Evolutionary conservation across 1,140 invertebrate genomes (phyloP).

Genomic region (Chionoecetes opilio): DNA sequence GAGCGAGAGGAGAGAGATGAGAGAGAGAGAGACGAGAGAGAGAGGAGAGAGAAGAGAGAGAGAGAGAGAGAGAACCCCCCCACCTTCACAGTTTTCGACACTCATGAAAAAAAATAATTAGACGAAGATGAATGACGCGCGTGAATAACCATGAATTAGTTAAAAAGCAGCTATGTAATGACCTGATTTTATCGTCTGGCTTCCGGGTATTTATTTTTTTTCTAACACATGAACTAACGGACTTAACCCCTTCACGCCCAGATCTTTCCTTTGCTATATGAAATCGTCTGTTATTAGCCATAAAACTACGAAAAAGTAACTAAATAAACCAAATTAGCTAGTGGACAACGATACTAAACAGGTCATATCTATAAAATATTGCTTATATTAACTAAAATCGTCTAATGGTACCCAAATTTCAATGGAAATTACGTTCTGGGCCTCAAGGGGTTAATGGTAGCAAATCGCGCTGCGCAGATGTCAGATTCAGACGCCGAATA

Average conservation of each 20-base stretch:
- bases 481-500: background rate
- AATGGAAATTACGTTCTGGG: too few relatives aligned
- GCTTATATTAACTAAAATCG: too few relatives aligned
- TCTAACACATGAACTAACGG: background rate
- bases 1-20: conserved; percentile 1
- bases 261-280: too few relatives aligned
- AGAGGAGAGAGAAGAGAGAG: conserved; percentile 18
- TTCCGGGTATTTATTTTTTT: background rate
- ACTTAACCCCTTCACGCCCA: too few relatives aligned
- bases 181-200: conserved; percentile 4
- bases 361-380: too few relatives aligned
- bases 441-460: too few relatives aligned
- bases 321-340: too few relatives aligned
- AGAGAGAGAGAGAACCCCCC: background rate
- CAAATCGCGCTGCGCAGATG: background rate
- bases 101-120: background rate
- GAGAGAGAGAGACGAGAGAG: conserved; percentile 17
- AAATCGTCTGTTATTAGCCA: too few relatives aligned
- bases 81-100: background rate
- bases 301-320: too few relatives aligned
- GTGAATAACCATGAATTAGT: conserved; percentile 12
- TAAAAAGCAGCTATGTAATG: background rate
- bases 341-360: too few relatives aligned
- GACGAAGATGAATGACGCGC: background rate
- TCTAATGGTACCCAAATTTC: too few relatives aligned